Conservation (phyloP, 2,888 invertebrate genomes). For the Dryobotodes eremita region DNA sequence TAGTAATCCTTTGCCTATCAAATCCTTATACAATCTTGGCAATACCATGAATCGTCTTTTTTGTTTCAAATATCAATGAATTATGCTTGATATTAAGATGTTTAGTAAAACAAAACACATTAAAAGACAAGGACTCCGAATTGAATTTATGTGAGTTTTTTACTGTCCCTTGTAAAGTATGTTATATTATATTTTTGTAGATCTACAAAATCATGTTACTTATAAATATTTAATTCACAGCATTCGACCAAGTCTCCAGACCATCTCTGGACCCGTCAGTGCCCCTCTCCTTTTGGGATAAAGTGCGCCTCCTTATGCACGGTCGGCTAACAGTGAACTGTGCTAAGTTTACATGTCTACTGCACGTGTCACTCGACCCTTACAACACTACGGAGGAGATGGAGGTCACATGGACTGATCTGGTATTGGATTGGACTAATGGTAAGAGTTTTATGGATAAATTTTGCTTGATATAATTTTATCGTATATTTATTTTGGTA, state of each 20-base stretch:
- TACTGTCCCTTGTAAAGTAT: too few relatives aligned
- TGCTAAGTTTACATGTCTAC: constrained; percentile 96
- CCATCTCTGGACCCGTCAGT: constrained; percentile 98
- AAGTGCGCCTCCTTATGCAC: constrained; percentile 97
- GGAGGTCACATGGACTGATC: constrained; percentile 98
- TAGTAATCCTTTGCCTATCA: too few relatives aligned
- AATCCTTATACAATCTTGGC: too few relatives aligned
- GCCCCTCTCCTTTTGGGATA: constrained; percentile 99
- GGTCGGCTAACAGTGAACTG: constrained; percentile 97
- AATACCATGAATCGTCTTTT: too few relatives aligned
- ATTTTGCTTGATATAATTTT: not conserved
- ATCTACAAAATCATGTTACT: too few relatives aligned
- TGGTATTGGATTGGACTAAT: constrained; percentile 99
- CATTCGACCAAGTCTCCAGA: constrained; percentile 96
- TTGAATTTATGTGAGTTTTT: too few relatives aligned
- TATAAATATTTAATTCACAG: constrained; percentile 74
- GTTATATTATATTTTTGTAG: too few relatives aligned
- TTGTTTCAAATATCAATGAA: too few relatives aligned
- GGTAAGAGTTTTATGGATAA: constrained; percentile 83
- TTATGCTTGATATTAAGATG: too few relatives aligned
- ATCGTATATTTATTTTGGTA: not conserved
- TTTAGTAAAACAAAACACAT: too few relatives aligned
- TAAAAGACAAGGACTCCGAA: too few relatives aligned
- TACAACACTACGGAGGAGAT: constrained; percentile 99
- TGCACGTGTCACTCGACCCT: constrained; percentile 99